Percentiles rank a stretch among this genome's conserved stretches.
phyloP scores from a whole-genome alignment of 2,888 invertebrate species.

The Colletes collaris region DNA sequence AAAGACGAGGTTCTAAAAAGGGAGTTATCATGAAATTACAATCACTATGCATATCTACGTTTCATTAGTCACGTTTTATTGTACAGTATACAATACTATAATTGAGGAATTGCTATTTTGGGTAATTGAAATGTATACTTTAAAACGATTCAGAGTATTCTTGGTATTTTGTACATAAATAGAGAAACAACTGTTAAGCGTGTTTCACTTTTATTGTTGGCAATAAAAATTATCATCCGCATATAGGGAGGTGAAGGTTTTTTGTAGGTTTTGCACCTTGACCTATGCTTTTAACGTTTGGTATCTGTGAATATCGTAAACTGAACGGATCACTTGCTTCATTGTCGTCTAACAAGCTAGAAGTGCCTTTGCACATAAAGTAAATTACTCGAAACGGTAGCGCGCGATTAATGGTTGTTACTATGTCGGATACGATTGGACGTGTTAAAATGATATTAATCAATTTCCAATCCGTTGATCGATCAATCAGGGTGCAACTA shows the following conservation, averaged over 20 bases:
- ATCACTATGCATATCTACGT: constrained; percentile 38
- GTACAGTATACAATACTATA: constrained; percentile 37
- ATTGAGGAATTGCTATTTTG: constrained; percentile 37
- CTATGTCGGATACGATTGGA: constrained; percentile 15
- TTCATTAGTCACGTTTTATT: constrained; percentile 36
- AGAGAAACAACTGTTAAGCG: constrained; percentile 77
- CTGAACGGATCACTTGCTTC: constrained; percentile 36
- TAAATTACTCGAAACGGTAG: not conserved
- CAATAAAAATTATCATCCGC: constrained; percentile 78
- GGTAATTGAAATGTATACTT: constrained; percentile 42
- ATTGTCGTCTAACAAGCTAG: constrained; percentile 16
- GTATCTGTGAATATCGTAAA: constrained; percentile 51
- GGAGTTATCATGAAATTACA: not conserved
- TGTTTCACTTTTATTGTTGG: constrained; percentile 77
- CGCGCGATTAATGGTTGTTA: not conserved
- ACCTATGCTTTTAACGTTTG: constrained; percentile 66
- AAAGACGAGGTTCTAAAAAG: constrained; percentile 25
- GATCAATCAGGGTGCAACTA: constrained; percentile 81
- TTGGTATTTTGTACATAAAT: constrained; percentile 62
- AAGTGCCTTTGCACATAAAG: constrained; percentile 3
- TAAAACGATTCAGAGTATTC: constrained; percentile 43
- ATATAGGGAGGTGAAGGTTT: constrained; percentile 80
- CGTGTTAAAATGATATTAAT: constrained; percentile 54
- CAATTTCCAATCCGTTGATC: constrained; percentile 71
- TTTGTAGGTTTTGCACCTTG: constrained; percentile 79